Evolutionary conservation across 2,113 vertebrate species (phyloP), one percentile per base, ranked within the genome.

Genomic region (Rhinoderma darwinii): DNA sequence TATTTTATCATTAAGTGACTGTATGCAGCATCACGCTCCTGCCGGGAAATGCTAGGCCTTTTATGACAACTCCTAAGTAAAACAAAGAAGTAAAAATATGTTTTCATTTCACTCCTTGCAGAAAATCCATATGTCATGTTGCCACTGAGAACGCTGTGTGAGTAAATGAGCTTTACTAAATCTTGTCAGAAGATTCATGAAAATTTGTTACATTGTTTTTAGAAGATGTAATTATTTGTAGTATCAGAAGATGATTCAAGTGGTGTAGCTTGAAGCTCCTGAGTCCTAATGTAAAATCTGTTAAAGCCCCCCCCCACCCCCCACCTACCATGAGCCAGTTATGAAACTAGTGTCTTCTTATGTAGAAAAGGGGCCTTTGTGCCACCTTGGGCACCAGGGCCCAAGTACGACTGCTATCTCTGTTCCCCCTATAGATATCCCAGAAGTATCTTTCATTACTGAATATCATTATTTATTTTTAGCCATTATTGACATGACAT

Each of bases 51-150:
- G 5, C n/a, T 39, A 41, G 10, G 30, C 32, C 59, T 51, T 86
- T 47, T 50, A 50, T 82, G 51, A 59, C 78, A 63, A 63, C 51
- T 82, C 25, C 78, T 61, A 54, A 47, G 43, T 87, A 59, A 82
- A 79, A 81, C 44, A 81, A 86, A 54, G 84, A 54, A 80, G 76
- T 15, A 72, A 84, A 84, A 72, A 84, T 73, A 84, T 83, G 81
- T 70, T 50, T 83, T 51, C 35, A 51, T 83, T 83, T 83, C 56
- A 63, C 39, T 63, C 32, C n/a, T 82, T 66, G 79, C 39, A 27
- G 59, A 82, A 66, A 82, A 82, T 82, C 79, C 79, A 82, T 82
- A 82, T 82, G 79, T 82, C 61, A 66, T 82, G 61, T 66, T 66
- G 25, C 79, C n/a, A 27, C 79, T 30, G 79, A 43, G 79, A 78